These are phyloP conservation scores for Celastrina argiolus DNA, from an alignment of 2,888 invertebrate genomes.

Conservation along the genomic window DNA sequence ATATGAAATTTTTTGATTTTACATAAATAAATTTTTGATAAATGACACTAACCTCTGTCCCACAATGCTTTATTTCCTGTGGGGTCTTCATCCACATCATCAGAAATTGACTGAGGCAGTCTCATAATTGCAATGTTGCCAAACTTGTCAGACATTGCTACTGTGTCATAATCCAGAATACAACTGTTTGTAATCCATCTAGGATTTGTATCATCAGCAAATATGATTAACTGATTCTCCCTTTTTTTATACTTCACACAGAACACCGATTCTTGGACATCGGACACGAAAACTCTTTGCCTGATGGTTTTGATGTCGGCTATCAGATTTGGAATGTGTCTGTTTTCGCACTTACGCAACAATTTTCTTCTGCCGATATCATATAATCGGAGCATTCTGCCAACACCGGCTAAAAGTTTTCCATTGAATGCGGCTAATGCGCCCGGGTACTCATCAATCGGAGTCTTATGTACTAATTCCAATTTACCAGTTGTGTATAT, in stretches of 20 bases:
- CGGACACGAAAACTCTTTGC: constrained; percentile 95
- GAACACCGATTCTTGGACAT: constrained; percentile 97
- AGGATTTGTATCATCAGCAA: constrained; percentile 98
- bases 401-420: constrained; percentile 93
- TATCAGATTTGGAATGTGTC: constrained; percentile 96
- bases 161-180: constrained; percentile 96
- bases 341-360: constrained; percentile 97
- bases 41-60: constrained; percentile 81
- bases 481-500: constrained; percentile 89
- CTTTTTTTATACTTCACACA: constrained; percentile 95
- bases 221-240: constrained; percentile 98
- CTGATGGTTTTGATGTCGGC: constrained; percentile 96
- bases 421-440: constrained; percentile 96
- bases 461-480: constrained; percentile 95
- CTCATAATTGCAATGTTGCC: constrained; percentile 96
- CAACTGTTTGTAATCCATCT: constrained; percentile 95
- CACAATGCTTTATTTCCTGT: constrained; percentile 98
- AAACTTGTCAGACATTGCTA: constrained; percentile 98
- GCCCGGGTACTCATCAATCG: constrained; percentile 93
- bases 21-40: background rate
- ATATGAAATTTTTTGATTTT: constrained; percentile 20
- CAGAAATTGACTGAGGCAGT: constrained; percentile 92
- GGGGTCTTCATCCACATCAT: constrained; percentile 99
- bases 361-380: constrained; percentile 96
- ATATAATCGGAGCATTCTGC: constrained; percentile 93